Base-by-base conservation (phyloP, 1,140 invertebrate species). In the Meteorus sp. region DNA sequence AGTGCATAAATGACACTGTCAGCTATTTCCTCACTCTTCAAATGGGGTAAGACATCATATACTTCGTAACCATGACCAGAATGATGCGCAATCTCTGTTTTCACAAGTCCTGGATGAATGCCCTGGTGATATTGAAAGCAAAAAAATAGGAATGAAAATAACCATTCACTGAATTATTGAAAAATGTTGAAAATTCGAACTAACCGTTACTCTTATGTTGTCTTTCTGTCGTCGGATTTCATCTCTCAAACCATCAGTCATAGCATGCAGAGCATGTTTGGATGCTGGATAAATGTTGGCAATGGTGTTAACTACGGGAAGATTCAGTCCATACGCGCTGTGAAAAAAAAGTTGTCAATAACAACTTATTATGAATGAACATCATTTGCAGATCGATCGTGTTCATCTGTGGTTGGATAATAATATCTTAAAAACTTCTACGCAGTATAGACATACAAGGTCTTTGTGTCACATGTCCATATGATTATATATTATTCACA, bases 231-330 rank as follows among this genome's bases (percentile, higher is more conserved):
- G 65, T 0, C 75, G 72, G 17, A 91, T 77, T 69, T 91, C 89
- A 27, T 80, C 79, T 15, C 84, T 73, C 7, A 89, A 72, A 0
- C 84, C 81, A 58, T 87, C 82, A 1, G 84, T 82, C 44, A 91
- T 71, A 0, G 84, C 85, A 2, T 82, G 86, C 1, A 90, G 73
- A 1, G 85, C 88, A 73, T 83, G 81, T 77, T 91, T 91, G 6
- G 84, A 84, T n/a, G 84, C 82, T 1, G 81, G 54, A 71, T 90
- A 91, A 45, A 86, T 71, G 60, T 70, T 76, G 0, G 62, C 15
- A 3, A 31, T 29, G 11, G 15, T 2, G 7, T 13, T n/a, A 6
- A n/a, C 15, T 11, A 23, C n/a, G 22, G 11, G 35, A n/a, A 19
- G 17, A 37, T 37, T 23, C 7, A 52, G 31, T 7, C 50, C 50